phyloP scores from a whole-genome alignment of 1,140 invertebrate genomes.

The Oryctes rhinoceros region DNA sequence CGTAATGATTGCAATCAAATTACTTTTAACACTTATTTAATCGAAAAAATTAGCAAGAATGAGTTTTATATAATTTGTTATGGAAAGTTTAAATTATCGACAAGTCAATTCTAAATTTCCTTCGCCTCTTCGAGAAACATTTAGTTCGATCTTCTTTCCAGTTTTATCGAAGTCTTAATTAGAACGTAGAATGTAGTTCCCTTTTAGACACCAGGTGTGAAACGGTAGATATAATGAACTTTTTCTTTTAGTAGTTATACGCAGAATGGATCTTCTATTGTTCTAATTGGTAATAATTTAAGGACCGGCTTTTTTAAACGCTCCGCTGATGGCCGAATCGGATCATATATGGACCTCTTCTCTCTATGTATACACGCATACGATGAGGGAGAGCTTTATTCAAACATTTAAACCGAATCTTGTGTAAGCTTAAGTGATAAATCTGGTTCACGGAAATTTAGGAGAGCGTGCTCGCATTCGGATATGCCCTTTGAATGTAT shows the following conservation, averaged over 20 bases:
- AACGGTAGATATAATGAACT: conserved; percentile 7
- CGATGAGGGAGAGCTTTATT: background rate
- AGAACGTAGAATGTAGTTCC: background rate
- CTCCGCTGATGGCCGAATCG: background rate
- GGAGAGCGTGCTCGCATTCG: background rate
- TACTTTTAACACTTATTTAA: too few species aligned
- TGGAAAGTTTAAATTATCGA: too few species aligned
- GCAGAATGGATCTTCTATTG: background rate
- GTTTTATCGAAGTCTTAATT: background rate
- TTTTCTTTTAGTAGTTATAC: background rate
- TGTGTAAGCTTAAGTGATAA: conserved; percentile 34
- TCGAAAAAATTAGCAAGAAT: too few species aligned
- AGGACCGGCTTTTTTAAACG: conserved; percentile 4
- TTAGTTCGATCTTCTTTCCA: background rate
- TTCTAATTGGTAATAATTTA: conserved; percentile 28
- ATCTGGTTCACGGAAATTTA: conserved; percentile 6
- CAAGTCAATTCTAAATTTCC: too few species aligned
- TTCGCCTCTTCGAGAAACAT: too few species aligned
- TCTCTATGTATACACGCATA: background rate
- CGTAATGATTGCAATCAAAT: too few species aligned
- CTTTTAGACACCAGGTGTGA: conserved; percentile 21
- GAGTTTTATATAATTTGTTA: too few species aligned
- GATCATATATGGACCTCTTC: background rate
- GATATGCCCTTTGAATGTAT: background rate
- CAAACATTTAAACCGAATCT: conserved; percentile 28